Evolutionary conservation across 2,888 invertebrate genomes (phyloP).

Genomic region (Erebia palarica): DNA sequence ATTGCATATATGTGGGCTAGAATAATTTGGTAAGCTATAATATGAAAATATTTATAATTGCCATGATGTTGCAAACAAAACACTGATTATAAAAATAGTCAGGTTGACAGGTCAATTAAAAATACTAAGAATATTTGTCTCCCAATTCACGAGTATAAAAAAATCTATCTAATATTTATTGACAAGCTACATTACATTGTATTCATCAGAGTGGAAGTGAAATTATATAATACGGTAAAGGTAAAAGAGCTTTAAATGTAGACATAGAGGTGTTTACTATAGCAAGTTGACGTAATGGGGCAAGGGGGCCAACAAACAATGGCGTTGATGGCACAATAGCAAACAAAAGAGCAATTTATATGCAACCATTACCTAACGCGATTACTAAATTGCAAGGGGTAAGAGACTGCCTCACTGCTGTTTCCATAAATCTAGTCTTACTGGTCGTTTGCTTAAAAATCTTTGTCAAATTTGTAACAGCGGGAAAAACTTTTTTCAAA

Average conservation of each 20-base stretch:
- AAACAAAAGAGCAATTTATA: conserved; percentile 77
- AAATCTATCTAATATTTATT: no score
- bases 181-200: neutral
- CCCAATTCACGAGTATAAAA: no score
- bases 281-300: conserved; percentile 19
- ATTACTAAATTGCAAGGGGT: conserved; percentile 69
- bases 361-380: conserved; percentile 75
- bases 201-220: neutral
- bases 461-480: conserved; percentile 8
- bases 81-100: no score
- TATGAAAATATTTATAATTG: no score
- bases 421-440: conserved; percentile 2
- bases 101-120: no score
- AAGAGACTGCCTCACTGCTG: conserved; percentile 50
- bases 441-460: conserved; percentile 9
- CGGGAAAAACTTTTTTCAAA: neutral
- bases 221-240: neutral
- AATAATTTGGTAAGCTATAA: no score
- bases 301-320: conserved; percentile 50
- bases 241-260: neutral
- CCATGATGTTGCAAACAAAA: no score
- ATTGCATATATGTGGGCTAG: no score
- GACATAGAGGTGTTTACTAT: conserved; percentile 9
- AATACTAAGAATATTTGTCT: no score
- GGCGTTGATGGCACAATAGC: conserved; percentile 60